These are phyloP conservation scores for Pelosia muscerda DNA, from an alignment of 2,888 invertebrate genomes.

Conservation along the genomic window DNA sequence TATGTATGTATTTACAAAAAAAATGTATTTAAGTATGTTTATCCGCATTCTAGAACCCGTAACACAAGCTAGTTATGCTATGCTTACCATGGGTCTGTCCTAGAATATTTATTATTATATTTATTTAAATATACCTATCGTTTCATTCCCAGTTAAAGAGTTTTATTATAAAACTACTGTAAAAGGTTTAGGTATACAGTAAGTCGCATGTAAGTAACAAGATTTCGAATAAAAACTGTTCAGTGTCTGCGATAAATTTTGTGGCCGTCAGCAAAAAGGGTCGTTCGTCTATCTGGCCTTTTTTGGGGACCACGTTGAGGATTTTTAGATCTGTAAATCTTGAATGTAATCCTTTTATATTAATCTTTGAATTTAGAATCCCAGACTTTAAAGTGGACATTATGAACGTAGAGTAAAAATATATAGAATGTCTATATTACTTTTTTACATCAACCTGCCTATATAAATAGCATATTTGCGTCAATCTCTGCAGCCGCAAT, in stretches of 20 bases:
- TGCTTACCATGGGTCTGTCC: no score
- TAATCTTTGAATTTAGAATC: not conserved
- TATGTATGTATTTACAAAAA: no score
- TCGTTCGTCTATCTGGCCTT: slow-evolving; percentile 15
- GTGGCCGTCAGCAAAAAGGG: slow-evolving; percentile 15
- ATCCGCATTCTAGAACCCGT: no score
- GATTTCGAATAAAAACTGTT: slow-evolving; percentile 20
- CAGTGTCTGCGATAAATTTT: slow-evolving; percentile 17
- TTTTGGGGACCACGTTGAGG: not conserved
- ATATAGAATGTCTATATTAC: not conserved
- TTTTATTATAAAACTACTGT: slow-evolving; percentile 8
- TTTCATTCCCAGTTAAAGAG: slow-evolving; percentile 25
- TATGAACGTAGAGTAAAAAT: not conserved
- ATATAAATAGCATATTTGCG: no score
- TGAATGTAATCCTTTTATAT: slow-evolving; percentile 14
- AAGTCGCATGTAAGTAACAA: slow-evolving; percentile 20
- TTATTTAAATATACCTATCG: not conserved
- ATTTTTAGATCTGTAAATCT: slow-evolving; percentile 13
- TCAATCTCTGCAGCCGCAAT: no score
- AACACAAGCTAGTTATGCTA: no score
- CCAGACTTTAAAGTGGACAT: not conserved
- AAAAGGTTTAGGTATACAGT: slow-evolving; percentile 17
- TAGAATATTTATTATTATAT: no score
- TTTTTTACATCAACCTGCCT: not conserved
- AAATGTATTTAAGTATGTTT: no score